Percentiles rank a stretch among this genome's conserved stretches.
Conservation (phyloP, 30 jellyfish, hydroid and myxozoan species). For the Chrysaora quinquecirrha region DNA sequence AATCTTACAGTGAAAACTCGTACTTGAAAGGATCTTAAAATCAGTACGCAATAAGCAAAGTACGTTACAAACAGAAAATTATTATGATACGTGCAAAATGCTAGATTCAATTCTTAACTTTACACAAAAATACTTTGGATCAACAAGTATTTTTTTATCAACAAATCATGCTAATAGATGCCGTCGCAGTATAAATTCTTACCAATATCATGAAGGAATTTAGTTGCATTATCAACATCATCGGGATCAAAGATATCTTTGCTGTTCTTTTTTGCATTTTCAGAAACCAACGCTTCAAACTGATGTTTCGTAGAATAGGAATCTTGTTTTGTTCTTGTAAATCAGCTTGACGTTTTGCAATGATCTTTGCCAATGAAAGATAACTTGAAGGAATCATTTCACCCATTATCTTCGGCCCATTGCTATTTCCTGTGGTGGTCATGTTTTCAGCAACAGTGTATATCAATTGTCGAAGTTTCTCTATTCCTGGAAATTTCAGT, state of each 20-base stretch:
- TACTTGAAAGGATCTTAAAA: too few species aligned
- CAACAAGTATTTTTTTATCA: too few species aligned
- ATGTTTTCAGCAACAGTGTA: constrained; percentile 74
- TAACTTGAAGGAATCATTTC: constrained; percentile 90
- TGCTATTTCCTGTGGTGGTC: constrained; percentile 59
- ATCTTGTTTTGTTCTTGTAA: constrained; percentile 38
- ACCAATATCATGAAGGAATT: constrained; percentile 89
- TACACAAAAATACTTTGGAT: too few species aligned
- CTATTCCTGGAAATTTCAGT: constrained; percentile 42
- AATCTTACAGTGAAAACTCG: too few species aligned
- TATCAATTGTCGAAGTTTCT: constrained; percentile 59
- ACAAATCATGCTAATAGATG: too few species aligned
- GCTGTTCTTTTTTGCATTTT: constrained; percentile 42
- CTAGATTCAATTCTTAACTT: too few species aligned
- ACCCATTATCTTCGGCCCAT: constrained; percentile 85
- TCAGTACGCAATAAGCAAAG: too few species aligned
- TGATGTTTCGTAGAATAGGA: constrained; percentile 80
- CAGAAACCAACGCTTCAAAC: constrained; percentile 55
- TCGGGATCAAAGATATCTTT: constrained; percentile 74
- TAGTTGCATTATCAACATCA: constrained; percentile 82
- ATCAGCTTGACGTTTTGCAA: constrained; percentile 58
- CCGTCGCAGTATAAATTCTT: too few species aligned
- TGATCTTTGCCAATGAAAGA: constrained; percentile 40
- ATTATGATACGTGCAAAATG: too few species aligned
- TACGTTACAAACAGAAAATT: too few species aligned